Percentiles rank a stretch among this genome's conserved stretches.
Evolutionary conservation across 2,888 invertebrate genomes (phyloP).

Genomic region (Zygothrica quintamaculata): DNA sequence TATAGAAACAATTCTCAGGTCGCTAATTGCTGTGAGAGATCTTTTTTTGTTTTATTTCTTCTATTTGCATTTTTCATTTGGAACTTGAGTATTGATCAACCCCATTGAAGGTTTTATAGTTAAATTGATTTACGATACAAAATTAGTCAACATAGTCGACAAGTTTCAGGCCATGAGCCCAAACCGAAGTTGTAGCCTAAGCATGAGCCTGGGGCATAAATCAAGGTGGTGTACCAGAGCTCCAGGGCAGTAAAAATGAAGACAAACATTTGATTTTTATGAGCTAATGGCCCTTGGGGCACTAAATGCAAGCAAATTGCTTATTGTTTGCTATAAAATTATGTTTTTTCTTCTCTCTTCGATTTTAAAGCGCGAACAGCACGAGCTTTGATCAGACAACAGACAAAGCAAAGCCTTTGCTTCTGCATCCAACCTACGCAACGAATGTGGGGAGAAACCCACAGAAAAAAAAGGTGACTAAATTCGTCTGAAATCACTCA

Average conservation of each 20-base stretch:
- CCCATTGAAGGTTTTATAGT: slow-evolving; percentile 60
- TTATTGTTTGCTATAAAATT: slow-evolving; percentile 65
- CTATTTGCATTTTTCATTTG: slow-evolving; percentile 63
- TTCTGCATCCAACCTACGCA: slow-evolving; percentile 8
- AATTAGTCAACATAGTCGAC: slow-evolving; percentile 77
- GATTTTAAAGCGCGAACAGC: slow-evolving; percentile 72
- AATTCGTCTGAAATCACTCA: slow-evolving; percentile 24
- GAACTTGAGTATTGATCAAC: slow-evolving; percentile 55
- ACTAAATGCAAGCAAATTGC: slow-evolving; percentile 62
- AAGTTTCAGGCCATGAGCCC: slow-evolving; percentile 38
- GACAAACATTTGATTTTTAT: slow-evolving; percentile 78
- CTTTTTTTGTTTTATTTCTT: not conserved
- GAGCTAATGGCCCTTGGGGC: slow-evolving; percentile 70
- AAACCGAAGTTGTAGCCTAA: no score
- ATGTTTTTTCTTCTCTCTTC: slow-evolving; percentile 32
- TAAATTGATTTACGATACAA: slow-evolving; percentile 74
- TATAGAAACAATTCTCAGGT: slow-evolving; percentile 45
- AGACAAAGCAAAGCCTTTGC: slow-evolving; percentile 62
- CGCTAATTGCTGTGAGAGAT: slow-evolving; percentile 68
- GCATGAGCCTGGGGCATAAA: slow-evolving; percentile 64
- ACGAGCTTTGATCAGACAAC: slow-evolving; percentile 66
- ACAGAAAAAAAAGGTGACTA: slow-evolving; percentile 38
- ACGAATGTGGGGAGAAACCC: slow-evolving; percentile 65
- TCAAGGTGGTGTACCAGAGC: slow-evolving; percentile 58
- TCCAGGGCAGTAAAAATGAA: slow-evolving; percentile 61